Conservation (phyloP, 2,113 vertebrate species). For the Solea solea region DNA sequence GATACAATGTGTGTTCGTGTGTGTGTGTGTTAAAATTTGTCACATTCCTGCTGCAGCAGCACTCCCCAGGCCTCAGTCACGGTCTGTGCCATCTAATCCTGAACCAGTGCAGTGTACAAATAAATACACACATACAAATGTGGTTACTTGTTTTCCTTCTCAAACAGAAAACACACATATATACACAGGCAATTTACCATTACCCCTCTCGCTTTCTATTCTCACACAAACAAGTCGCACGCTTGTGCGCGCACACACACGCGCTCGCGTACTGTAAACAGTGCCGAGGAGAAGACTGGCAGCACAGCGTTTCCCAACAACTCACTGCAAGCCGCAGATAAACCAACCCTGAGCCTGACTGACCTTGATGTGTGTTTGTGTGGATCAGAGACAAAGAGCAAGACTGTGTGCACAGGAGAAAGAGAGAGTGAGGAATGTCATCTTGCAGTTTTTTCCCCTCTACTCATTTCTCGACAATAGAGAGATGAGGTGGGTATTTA, state of each 20-base stretch:
- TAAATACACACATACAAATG: slow-evolving; percentile 21
- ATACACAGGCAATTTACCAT: slow-evolving; percentile 17
- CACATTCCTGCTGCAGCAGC: slow-evolving; percentile 16
- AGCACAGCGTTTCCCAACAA: slow-evolving; percentile 48
- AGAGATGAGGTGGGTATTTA: slow-evolving; percentile 5
- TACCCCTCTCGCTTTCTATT: slow-evolving; percentile 15
- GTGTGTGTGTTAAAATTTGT: slow-evolving; percentile 21
- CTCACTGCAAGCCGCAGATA: slow-evolving; percentile 62
- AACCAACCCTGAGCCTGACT: slow-evolving; percentile 43
- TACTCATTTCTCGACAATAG: slow-evolving; percentile 2
- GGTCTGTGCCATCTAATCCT: slow-evolving; percentile 35
- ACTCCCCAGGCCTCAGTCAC: slow-evolving; percentile 29
- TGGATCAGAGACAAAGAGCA: slow-evolving; percentile 30
- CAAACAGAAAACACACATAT: slow-evolving; percentile 31
- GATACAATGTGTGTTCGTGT: background rate
- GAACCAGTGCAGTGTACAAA: slow-evolving; percentile 35
- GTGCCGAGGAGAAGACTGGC: slow-evolving; percentile 36
- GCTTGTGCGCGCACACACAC: background rate
- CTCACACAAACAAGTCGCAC: background rate
- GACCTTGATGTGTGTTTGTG: slow-evolving; percentile 55
- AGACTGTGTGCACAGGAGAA: slow-evolving; percentile 1
- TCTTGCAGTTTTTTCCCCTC: slow-evolving; percentile 7
- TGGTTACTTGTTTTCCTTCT: slow-evolving; percentile 30
- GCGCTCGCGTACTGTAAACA: slow-evolving; percentile 25
- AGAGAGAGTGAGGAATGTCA: slow-evolving; percentile 23